Conservation (phyloP, 2,797 vertebrate species). For the Peromyscus melanophrys region DNA sequence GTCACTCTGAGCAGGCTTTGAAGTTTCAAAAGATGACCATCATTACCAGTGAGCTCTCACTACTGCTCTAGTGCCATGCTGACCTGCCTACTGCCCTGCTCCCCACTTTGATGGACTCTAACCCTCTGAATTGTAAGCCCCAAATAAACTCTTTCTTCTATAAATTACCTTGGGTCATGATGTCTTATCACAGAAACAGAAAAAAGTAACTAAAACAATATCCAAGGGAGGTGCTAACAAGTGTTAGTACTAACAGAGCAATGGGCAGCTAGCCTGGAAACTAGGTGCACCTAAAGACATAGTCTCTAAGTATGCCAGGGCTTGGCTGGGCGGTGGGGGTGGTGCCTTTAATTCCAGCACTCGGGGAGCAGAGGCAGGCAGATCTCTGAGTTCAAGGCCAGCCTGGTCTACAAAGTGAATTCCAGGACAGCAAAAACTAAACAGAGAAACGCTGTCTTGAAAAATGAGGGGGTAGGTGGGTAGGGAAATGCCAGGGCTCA, state of each 20-base stretch:
- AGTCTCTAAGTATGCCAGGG: too few species aligned
- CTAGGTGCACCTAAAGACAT: fast-evolving
- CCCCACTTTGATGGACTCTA: neutral
- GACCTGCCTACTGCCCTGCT: neutral
- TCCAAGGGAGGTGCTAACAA: neutral
- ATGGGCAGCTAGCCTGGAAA: neutral
- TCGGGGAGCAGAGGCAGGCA: too few species aligned
- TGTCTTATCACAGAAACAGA: neutral
- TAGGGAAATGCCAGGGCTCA: too few species aligned
- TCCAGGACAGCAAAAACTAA: too few species aligned
- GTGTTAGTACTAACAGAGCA: neutral
- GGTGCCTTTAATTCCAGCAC: too few species aligned
- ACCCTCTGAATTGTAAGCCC: neutral
- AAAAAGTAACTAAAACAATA: neutral
- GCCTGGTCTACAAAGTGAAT: too few species aligned
- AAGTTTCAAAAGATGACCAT: neutral
- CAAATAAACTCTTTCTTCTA: neutral
- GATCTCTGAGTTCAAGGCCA: too few species aligned
- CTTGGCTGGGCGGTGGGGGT: too few species aligned
- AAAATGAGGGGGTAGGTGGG: too few species aligned
- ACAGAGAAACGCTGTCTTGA: too few species aligned
- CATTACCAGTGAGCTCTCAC: neutral
- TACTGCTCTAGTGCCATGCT: neutral
- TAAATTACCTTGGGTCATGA: neutral
- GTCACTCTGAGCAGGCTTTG: neutral